Evolutionary conservation across 2,113 vertebrate genomes (phyloP).

Genomic region (Xiphophorus maculatus): DNA sequence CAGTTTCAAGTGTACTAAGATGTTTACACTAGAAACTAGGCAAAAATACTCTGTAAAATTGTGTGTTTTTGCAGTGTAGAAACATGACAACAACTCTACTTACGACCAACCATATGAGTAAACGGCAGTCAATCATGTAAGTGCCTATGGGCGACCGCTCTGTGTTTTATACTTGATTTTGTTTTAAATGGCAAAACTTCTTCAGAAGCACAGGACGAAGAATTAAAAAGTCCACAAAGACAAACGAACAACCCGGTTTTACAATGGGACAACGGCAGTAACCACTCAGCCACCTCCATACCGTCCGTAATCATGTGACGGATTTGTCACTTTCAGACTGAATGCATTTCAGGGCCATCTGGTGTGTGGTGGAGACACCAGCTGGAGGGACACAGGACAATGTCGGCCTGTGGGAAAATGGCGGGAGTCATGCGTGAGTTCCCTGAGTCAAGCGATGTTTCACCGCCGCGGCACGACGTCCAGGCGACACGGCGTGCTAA

Average conservation of each 20-base stretch:
- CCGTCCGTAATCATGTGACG: conserved; percentile 38
- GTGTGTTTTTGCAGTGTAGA: not conserved
- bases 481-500: conserved; percentile 16
- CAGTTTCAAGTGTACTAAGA: too few species aligned
- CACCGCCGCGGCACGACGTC: conserved; percentile 37
- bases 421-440: conserved; percentile 36
- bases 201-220: conserved; percentile 11
- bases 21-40: too few species aligned
- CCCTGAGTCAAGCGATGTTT: conserved; percentile 49
- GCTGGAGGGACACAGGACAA: conserved; percentile 61
- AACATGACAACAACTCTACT: not conserved
- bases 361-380: conserved; percentile 71
- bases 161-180: conserved; percentile 4
- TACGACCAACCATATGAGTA: not conserved
- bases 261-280: conserved; percentile 43
- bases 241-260: conserved; percentile 20
- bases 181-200: conserved; percentile 17
- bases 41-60: too few species aligned
- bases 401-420: conserved; percentile 40
- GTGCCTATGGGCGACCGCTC: not conserved
- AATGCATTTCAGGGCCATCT: conserved; percentile 72
- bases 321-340: conserved; percentile 62
- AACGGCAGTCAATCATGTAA: not conserved
- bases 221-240: conserved; percentile 23
- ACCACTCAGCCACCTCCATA: conserved; percentile 47